phyloP scores from a whole-genome alignment of 2,888 invertebrate genomes.

The Diabrotica balteata region DNA sequence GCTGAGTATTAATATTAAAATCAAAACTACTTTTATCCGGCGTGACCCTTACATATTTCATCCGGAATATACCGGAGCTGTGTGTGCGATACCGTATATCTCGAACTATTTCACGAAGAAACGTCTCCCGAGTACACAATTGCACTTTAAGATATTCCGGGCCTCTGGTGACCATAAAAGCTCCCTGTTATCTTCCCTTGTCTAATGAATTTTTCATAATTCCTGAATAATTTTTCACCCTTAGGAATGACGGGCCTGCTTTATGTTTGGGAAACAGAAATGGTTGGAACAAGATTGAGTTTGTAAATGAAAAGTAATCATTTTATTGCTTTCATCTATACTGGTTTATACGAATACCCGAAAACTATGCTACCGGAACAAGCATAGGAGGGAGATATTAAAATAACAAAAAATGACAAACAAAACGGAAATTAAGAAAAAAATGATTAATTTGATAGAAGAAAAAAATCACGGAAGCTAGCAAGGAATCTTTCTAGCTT shows the following conservation, averaged over 20 bases:
- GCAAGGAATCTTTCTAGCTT: no score
- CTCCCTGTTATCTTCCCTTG: constrained; percentile 16
- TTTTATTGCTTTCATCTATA: no score
- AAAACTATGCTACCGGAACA: no score
- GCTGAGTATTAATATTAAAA: constrained; percentile 9
- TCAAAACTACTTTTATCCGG: constrained; percentile 11
- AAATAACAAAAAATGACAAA: no score
- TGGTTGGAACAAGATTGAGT: not conserved
- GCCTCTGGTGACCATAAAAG: constrained; percentile 28
- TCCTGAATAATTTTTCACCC: constrained; percentile 26
- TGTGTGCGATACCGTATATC: not conserved
- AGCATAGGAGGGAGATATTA: no score
- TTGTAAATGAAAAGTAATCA: no score
- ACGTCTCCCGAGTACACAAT: constrained; percentile 23
- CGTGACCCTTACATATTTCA: constrained; percentile 19
- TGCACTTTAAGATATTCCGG: constrained; percentile 26
- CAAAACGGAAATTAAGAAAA: no score
- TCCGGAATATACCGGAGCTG: not conserved
- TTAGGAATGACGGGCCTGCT: constrained; percentile 4
- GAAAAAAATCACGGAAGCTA: no score
- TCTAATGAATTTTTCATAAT: constrained; percentile 28
- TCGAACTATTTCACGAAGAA: constrained; percentile 15
- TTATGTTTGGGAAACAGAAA: not conserved
- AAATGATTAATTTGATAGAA: no score
- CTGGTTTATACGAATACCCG: no score